Evolutionary conservation across 2,113 vertebrate species (phyloP).

Genomic region (Nothocercus julius): DNA sequence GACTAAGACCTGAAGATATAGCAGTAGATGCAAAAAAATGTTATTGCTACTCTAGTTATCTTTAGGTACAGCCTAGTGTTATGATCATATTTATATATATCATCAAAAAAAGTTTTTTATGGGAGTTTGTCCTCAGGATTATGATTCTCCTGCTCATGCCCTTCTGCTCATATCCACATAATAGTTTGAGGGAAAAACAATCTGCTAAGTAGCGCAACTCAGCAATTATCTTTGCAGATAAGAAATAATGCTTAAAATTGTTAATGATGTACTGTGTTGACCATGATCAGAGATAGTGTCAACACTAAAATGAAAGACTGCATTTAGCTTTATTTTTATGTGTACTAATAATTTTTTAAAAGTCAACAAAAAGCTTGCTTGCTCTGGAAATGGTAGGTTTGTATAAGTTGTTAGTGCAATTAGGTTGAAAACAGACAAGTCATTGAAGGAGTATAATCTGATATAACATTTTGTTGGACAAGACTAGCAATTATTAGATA

Average conservation of each 20-base stretch:
- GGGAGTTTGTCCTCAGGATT: background rate
- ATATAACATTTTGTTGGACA: background rate
- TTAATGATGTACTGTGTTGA: background rate
- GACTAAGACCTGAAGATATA: background rate
- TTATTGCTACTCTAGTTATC: background rate
- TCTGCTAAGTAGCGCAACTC: background rate
- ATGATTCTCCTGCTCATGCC: background rate
- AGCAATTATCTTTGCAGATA: background rate
- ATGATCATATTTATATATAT: background rate
- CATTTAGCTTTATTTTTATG: background rate
- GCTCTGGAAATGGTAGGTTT: background rate
- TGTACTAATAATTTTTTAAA: background rate
- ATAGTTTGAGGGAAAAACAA: background rate
- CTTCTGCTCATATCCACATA: background rate
- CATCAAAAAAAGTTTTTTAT: background rate
- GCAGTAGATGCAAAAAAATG: background rate
- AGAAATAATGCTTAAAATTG: background rate
- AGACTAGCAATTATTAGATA: background rate
- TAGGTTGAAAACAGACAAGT: background rate
- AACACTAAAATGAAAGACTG: background rate
- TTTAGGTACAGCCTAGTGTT: background rate
- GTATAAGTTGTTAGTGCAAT: background rate
- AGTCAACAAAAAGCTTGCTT: background rate
- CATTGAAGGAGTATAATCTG: background rate
- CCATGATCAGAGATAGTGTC: background rate